Percentiles rank a stretch among this genome's conserved stretches.
Evolutionary conservation across 2,797 vertebrate species (phyloP).

Genomic region (Triplophysa yarkandensis): DNA sequence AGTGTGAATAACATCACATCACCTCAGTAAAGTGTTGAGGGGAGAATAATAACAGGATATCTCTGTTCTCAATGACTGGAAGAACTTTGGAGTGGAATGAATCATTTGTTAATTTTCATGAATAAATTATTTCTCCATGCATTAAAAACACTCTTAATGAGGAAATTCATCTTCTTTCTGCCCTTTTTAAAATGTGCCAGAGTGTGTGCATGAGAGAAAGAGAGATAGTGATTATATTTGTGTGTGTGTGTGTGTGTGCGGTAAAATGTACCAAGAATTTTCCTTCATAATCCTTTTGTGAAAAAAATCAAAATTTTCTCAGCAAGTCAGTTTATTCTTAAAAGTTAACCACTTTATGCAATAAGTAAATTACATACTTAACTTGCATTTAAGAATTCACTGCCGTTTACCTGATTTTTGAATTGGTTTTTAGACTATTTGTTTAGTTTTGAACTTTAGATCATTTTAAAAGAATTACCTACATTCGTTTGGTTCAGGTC

Average conservation of each 20-base stretch:
- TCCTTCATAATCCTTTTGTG: not conserved
- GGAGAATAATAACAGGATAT: conserved; percentile 65
- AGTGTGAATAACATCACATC: conserved; percentile 61
- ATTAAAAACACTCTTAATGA: conserved; percentile 76
- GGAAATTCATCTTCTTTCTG: conserved; percentile 71
- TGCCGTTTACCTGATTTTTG: not conserved
- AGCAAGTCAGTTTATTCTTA: not conserved
- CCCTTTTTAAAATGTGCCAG: conserved; percentile 54
- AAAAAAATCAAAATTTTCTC: not conserved
- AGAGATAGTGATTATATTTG: conserved; percentile 36
- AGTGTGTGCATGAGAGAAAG: conserved; percentile 43
- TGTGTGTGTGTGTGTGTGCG: not conserved
- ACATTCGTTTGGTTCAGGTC: not conserved
- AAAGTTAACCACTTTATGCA: not conserved
- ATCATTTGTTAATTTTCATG: conserved; percentile 75
- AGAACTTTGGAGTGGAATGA: conserved; percentile 65
- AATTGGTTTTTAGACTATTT: not conserved
- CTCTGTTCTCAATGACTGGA: conserved; percentile 61
- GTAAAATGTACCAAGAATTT: not conserved
- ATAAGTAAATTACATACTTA: not conserved
- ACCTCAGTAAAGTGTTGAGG: conserved; percentile 28
- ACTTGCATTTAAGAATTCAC: not conserved
- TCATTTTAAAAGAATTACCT: not conserved
- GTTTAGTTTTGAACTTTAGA: not conserved
- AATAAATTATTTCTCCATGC: conserved; percentile 76